A percentile compares a stretch with the other conserved stretches of the same genome.
Evolutionary conservation across 2,797 vertebrate genomes (phyloP).

Genomic region (Cirrhinus molitorella): DNA sequence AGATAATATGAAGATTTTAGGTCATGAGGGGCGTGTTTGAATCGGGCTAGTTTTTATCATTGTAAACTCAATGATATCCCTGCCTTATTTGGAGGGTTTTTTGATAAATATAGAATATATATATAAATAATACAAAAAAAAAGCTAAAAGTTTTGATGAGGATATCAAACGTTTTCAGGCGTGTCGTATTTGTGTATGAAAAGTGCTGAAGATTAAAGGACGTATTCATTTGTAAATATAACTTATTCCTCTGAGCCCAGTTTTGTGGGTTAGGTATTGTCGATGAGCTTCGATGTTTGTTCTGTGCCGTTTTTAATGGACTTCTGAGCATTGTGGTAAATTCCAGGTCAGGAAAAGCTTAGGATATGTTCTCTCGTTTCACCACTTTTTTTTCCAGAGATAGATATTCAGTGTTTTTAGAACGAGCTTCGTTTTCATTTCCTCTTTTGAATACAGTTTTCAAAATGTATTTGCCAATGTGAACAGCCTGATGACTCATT

Average conservation of each 20-base stretch:
- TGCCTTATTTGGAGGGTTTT: constrained; percentile 70
- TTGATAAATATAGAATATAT: constrained; percentile 71
- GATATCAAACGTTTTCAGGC: constrained; percentile 60
- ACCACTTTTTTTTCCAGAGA: constrained; percentile 35
- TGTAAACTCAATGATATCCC: constrained; percentile 58
- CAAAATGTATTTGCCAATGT: constrained; percentile 37
- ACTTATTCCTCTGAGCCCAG: constrained; percentile 77
- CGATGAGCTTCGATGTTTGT: constrained; percentile 63
- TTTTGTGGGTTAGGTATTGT: constrained; percentile 72
- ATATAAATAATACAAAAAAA: constrained; percentile 53
- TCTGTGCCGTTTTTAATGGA: constrained; percentile 66
- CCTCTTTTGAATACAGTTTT: constrained; percentile 36
- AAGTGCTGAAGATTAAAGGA: constrained; percentile 62
- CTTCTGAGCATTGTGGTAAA: constrained; percentile 60
- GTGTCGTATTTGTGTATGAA: constrained; percentile 66
- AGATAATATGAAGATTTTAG: constrained; percentile 57
- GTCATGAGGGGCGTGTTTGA: constrained; percentile 49
- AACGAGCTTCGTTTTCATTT: constrained; percentile 14
- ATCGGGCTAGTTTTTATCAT: constrained; percentile 56
- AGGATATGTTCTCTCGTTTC: constrained; percentile 52
- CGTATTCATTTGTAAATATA: constrained; percentile 79
- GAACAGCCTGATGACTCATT: constrained; percentile 40
- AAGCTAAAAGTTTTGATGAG: constrained; percentile 64
- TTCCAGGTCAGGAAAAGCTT: constrained; percentile 49
- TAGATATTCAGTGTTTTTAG: constrained; percentile 51